Evolutionary conservation across 2,113 vertebrate genomes (phyloP).

Genomic region (Haliaeetus leucogaster): DNA sequence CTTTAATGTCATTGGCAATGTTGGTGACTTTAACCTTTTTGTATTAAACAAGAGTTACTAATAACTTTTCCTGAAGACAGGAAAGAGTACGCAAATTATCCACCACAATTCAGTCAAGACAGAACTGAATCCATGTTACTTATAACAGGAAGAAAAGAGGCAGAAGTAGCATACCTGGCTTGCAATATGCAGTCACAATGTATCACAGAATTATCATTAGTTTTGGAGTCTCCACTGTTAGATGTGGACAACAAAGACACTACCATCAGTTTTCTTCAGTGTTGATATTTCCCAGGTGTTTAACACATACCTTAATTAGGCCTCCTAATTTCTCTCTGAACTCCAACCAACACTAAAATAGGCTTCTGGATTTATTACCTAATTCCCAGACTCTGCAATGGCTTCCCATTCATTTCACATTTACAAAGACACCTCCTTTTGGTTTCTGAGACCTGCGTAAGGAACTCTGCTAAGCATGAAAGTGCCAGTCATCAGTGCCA

Average conservation of each 20-base stretch:
- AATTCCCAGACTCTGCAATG: neutral
- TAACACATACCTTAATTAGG: neutral
- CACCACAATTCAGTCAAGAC: neutral
- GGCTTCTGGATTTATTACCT: neutral
- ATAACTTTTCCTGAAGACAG: neutral
- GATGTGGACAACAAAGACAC: neutral
- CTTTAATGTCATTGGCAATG: neutral
- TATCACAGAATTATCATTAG: neutral
- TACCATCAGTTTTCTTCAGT: neutral
- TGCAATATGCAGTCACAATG: rapidly evolving
- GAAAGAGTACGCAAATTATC: neutral
- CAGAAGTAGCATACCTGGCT: neutral
- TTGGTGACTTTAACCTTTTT: neutral
- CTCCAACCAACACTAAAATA: neutral
- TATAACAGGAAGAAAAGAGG: neutral
- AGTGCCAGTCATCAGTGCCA: too few species aligned
- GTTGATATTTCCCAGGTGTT: neutral
- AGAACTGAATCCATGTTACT: neutral
- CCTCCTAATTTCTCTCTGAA: neutral
- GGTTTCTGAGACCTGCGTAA: neutral
- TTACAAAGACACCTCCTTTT: neutral
- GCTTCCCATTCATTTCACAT: neutral
- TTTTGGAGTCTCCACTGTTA: neutral
- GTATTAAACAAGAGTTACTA: neutral
- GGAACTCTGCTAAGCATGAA: neutral